Conservation (phyloP, 2,113 vertebrate genomes). For the Neogale vison region DNA sequence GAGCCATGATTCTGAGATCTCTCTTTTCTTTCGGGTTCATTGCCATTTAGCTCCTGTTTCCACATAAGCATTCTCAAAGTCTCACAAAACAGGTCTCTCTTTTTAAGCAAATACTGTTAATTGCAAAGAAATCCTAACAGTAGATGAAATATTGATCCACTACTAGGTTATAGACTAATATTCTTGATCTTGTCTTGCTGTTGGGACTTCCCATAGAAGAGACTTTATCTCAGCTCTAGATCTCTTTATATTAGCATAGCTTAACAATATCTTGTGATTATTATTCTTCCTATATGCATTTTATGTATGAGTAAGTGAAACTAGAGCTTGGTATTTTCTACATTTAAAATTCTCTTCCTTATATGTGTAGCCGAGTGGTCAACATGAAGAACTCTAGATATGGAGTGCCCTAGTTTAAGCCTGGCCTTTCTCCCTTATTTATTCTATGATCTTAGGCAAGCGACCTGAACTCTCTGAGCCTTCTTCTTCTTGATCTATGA, state of each 20-base stretch:
- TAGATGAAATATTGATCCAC: not conserved
- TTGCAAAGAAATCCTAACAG: not conserved
- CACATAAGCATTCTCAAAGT: not conserved
- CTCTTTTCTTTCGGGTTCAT: not conserved
- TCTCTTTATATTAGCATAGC: not conserved
- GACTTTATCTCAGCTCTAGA: not conserved
- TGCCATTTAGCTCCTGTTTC: not conserved
- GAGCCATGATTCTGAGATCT: not conserved
- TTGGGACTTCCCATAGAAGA: not conserved
- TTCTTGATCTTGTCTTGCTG: not conserved
- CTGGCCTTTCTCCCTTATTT: not conserved
- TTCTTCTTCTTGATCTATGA: not conserved
- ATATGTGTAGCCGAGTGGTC: not conserved
- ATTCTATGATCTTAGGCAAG: not conserved
- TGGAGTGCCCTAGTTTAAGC: not conserved
- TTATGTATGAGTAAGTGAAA: not conserved
- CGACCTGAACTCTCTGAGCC: not conserved
- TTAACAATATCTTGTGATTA: not conserved
- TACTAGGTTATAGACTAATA: not conserved
- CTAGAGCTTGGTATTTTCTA: not conserved
- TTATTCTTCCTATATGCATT: not conserved
- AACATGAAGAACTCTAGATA: not conserved
- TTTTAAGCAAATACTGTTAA: not conserved
- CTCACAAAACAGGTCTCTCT: not conserved
- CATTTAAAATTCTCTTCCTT: not conserved